Conservation (phyloP, 2,888 invertebrate species). For the Pachydiplax longipennis region DNA sequence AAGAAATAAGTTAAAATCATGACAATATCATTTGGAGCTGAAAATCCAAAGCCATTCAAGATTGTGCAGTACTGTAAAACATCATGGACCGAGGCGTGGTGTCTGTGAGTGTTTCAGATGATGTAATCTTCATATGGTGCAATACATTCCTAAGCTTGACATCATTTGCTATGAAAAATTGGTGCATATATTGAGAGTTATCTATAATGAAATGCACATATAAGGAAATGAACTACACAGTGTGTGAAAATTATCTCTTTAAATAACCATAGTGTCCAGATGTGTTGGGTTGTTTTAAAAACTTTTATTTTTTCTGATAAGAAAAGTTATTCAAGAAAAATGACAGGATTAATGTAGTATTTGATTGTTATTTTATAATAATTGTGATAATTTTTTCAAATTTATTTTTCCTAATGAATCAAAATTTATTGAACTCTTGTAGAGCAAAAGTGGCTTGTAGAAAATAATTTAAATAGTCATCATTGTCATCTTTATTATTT, state of each 20-base stretch:
- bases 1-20: neutral
- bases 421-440: too few species aligned
- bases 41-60: neutral
- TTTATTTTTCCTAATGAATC: too few species aligned
- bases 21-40: neutral
- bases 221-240: neutral
- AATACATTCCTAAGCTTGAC: slow-evolving; percentile 17
- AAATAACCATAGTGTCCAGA: neutral
- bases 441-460: neutral
- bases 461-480: neutral
- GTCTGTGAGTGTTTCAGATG: neutral
- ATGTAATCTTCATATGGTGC: slow-evolving; percentile 18
- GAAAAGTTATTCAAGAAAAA: too few species aligned
- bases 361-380: too few species aligned
- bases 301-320: too few species aligned
- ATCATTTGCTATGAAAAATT: slow-evolving; percentile 2
- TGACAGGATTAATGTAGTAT: too few species aligned
- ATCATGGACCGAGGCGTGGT: neutral
- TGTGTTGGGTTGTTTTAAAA: neutral
- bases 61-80: neutral
- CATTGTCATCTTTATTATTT: neutral
- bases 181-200: neutral
- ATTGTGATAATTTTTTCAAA: too few species aligned
- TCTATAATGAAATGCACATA: neutral
- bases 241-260: neutral